Base-by-base conservation (phyloP, 2,888 invertebrate species). In the Zele albiditarsus region DNA sequence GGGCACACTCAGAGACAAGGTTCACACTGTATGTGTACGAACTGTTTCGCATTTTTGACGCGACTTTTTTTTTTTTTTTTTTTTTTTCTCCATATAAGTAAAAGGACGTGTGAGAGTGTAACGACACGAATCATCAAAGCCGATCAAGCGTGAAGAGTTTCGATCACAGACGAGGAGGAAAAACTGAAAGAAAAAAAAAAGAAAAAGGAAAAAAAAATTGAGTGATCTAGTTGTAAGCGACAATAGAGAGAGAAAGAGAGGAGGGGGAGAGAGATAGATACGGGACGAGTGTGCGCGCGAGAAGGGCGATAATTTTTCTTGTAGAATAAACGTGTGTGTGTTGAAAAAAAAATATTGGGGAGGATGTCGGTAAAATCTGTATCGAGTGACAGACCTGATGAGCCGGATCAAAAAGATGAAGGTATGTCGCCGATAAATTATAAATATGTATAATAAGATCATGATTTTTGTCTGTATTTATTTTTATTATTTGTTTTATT, bases 301-400 rank as follows among this genome's bases (percentile, higher is more conserved):
- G 72, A 73, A 71, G 57, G 53, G 53, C 38, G 63, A 75, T 53
- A 71, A 71, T 68, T 28, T 73, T 72, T 79, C 71, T 75, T 72
- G 71, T 76, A 63, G 77, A 75, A 77, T 78, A 75, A 80, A 75
- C 71, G 82, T 81, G 73, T 70, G 82, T 81, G 73, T 76, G 38
- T 67, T 77, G 62, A 78, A 65, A 69, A 73, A 77, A 75, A 25
- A 78, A 78, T 73, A 71, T 70, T 28, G 16, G 75, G 77, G 81
- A 85, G 79, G 81, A 87, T 87, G 87, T 86, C 87, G 81, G 76
- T 85, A 80, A 83, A 86, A 82, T 84, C 86, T 81, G 84, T 85
- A 82, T 82, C 86, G 81, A 86, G 82, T 85, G 87, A 87, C 83
- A 87, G 84, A 79, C 82, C 80, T 77, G 85, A 84, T 77, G 82